Conservation (phyloP, 1,140 invertebrate genomes). For the Drosophila truncata region DNA sequence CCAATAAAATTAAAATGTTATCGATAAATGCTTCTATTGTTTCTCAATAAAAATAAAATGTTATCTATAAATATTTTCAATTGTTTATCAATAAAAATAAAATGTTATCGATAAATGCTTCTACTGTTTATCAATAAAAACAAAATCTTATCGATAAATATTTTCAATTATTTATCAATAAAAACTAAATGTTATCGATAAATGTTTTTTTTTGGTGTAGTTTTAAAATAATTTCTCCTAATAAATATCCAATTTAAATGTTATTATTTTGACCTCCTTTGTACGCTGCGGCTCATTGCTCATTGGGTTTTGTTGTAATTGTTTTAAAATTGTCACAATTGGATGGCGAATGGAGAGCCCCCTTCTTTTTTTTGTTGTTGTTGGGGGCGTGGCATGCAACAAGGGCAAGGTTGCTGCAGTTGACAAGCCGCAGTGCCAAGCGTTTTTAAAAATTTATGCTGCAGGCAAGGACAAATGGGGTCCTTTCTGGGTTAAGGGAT, state of each 20-base stretch:
- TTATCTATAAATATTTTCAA: too few relatives aligned
- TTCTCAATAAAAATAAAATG: too few relatives aligned
- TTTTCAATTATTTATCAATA: too few relatives aligned
- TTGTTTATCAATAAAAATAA: too few relatives aligned
- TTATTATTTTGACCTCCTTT: background rate
- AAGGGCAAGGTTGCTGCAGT: conserved; percentile 81
- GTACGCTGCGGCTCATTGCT: conserved; percentile 5
- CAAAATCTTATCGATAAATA: too few relatives aligned
- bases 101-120: too few relatives aligned
- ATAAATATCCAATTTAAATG: background rate
- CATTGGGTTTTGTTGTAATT: conserved; percentile 55
- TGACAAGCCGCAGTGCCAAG: conserved; percentile 62
- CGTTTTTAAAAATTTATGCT: conserved; percentile 77
- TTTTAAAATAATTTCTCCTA: background rate
- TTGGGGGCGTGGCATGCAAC: conserved; percentile 56
- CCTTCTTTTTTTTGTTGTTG: background rate
- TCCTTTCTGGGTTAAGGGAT: conserved; percentile 5
- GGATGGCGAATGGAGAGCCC: background rate
- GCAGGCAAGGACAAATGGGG: conserved; percentile 65
- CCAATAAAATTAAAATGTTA: too few relatives aligned
- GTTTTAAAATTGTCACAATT: conserved; percentile 51
- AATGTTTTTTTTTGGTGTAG: background rate
- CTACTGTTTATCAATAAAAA: too few relatives aligned
- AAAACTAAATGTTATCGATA: too few relatives aligned
- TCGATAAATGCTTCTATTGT: too few relatives aligned